Conservation (phyloP, 2,797 vertebrate species). For the Pipistrellus pipistrellus region DNA sequence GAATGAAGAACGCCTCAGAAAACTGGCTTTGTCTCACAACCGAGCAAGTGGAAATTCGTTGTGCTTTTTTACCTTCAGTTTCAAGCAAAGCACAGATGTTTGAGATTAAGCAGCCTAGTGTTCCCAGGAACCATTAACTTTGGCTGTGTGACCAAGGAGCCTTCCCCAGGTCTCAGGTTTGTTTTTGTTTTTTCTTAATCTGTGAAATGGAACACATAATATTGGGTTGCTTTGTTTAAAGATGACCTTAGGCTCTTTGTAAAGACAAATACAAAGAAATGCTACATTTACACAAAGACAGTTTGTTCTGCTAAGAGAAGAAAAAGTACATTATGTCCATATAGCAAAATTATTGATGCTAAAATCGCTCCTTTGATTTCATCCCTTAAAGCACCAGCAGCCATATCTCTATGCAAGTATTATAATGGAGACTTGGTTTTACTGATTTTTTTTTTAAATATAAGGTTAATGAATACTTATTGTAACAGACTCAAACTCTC, state of each 20-base stretch:
- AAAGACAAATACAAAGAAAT: conserved; percentile 18
- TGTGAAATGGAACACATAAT: neutral
- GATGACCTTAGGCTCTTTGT: neutral
- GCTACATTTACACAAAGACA: neutral
- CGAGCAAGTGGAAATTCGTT: neutral
- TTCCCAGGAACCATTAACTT: neutral
- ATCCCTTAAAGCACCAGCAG: neutral
- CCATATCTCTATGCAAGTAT: neutral
- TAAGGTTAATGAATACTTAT: conserved; percentile 10
- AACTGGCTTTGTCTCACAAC: neutral
- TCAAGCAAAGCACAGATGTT: neutral
- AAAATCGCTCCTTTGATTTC: conserved; percentile 28
- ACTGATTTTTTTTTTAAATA: neutral
- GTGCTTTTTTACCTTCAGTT: neutral
- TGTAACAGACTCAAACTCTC: neutral
- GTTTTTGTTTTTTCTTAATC: neutral
- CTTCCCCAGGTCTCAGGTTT: neutral
- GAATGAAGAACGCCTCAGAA: neutral
- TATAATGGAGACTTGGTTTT: neutral
- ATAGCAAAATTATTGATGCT: neutral
- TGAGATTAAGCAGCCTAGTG: neutral
- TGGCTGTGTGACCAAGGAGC: neutral
- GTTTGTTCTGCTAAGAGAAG: neutral
- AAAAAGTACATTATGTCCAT: neutral
- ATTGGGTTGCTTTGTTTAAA: neutral